phyloP scores from a whole-genome alignment of 2,797 vertebrate species.

The Falco peregrinus region DNA sequence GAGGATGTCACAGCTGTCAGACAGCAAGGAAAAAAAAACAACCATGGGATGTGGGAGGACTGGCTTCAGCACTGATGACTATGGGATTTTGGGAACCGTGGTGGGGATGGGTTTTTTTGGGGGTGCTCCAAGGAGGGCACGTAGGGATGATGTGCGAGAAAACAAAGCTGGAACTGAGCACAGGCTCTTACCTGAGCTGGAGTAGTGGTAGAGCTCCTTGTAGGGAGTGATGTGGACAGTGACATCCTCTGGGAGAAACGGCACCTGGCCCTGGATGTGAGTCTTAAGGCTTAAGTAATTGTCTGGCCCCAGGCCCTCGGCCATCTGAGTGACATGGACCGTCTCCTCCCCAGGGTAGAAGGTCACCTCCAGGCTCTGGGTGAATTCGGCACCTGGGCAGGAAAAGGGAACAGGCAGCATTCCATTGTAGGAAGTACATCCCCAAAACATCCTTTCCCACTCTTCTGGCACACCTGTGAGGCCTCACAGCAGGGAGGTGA shows the following conservation, averaged over 20 bases:
- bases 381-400: constrained; percentile 88
- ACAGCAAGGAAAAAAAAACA: rapidly evolving
- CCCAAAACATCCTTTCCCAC: background rate
- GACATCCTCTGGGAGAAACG: constrained; percentile 81
- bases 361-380: constrained; percentile 81
- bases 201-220: constrained; percentile 89
- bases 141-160: rapidly evolving
- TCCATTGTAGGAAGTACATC: background rate
- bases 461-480: rapidly evolving
- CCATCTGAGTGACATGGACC: constrained; percentile 84
- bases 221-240: constrained; percentile 86
- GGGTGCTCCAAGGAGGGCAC: background rate
- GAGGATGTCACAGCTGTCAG: constrained; percentile 83
- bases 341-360: constrained; percentile 89
- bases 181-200: constrained; percentile 82
- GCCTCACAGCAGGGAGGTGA: rapidly evolving
- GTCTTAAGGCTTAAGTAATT: constrained; percentile 89
- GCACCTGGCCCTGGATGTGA: constrained; percentile 83
- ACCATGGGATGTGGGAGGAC: background rate
- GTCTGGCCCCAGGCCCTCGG: constrained; percentile 85
- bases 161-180: rapidly evolving
- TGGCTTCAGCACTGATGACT: rapidly evolving
- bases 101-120: background rate
- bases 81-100: rapidly evolving
- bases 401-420: background rate